Base-by-base conservation (phyloP, 1,140 invertebrate species). In the Acromyrmex charruanus region DNA sequence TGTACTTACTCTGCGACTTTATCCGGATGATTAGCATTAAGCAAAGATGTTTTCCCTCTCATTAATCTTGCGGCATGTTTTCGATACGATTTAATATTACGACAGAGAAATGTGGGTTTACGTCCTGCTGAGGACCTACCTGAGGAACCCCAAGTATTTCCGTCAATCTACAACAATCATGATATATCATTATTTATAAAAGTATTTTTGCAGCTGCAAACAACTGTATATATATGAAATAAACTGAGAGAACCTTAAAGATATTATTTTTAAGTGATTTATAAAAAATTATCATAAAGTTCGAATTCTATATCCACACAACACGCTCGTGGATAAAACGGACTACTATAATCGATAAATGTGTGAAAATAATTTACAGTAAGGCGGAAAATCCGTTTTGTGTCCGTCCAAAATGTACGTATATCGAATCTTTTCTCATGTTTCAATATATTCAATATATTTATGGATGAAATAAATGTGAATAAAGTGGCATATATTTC, bases 81-180 rank as follows among this genome's bases (percentile, higher is more conserved):
- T 85, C 93, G 93, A 93, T 95, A 96, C n/a, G 95, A 94, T 65
- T 95, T 94, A 39, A 96, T 93, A 92, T 96, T 97, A 92, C 97
- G 96, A 71, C 95, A 95, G 31, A 97, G 93, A 94, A 97, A 97
- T 39, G 97, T 95, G 25, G 97, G 96, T 91, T 97, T 97, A 88
- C 95, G 95, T 91, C 95, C 92, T 51, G 92, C 89, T 61, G 93
- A 93, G 39, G 93, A 90, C 88, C 94, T 94, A 71, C 88, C 91
- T 90, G 94, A 93, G 35, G 93, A 91, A 86, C 88, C 92, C 95
- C 95, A 95, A 85, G 92, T 92, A 86, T 93, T 95, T 85, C 94
- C 94, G 89, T 95, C 95, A 61, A 95, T 93, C 95, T 95, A 95
- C 63, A 95, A 95, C 92, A 95, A 93, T 93, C 25, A 89, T 65